Evolutionary conservation across 2,888 invertebrate genomes (phyloP), one percentile per base, ranked within the genome.

Genomic region (Leuctra nigra): DNA sequence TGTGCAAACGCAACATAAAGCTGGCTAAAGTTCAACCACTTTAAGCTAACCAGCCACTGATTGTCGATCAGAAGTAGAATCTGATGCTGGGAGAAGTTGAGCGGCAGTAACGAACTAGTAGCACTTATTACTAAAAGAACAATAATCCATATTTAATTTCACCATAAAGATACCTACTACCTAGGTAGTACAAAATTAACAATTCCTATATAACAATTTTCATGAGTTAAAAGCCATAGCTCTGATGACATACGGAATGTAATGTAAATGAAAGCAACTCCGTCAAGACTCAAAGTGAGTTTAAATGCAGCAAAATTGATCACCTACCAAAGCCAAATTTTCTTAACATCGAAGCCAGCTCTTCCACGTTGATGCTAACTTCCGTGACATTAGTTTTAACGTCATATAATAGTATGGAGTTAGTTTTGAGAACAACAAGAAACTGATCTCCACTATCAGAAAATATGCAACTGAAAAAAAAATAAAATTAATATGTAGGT

Each of bases 361-460:
- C 35, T 3, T 20, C 35, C 9, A 33, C 16, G 18, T 50, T 50
- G 33, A 35, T 18, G 16, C 23, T 16, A 14, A 44, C 16, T 18
- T 38, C 39, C 14, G 44, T 20, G 13, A 13, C 46, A 24, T 55
- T n/a, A 22, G 9, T 33, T n/a, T 52, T 52, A 14, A 60, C 22
- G 6, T 22, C 35, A 20, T 48, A 58, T 4, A 60, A 54, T 44
- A 54, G 55, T 13, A 58, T 35, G 11, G 29, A 48, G 18, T 53
- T 58, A 1, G 53, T 41, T 29, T 55, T 25, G 13, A 54, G 33
- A 14, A 60, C 20, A 16, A 54, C 44, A 25, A 58, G 35, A 6
- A 60, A 25, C n/a, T 60, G 53, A 39, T 50, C 35, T 16, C 56
- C 60, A 58, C 58, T 58, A 20, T 60, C 58, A 35, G 60, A 60